phyloP scores from a whole-genome alignment of 2,113 vertebrate species.

The Myrmecophaga tridactyla region DNA sequence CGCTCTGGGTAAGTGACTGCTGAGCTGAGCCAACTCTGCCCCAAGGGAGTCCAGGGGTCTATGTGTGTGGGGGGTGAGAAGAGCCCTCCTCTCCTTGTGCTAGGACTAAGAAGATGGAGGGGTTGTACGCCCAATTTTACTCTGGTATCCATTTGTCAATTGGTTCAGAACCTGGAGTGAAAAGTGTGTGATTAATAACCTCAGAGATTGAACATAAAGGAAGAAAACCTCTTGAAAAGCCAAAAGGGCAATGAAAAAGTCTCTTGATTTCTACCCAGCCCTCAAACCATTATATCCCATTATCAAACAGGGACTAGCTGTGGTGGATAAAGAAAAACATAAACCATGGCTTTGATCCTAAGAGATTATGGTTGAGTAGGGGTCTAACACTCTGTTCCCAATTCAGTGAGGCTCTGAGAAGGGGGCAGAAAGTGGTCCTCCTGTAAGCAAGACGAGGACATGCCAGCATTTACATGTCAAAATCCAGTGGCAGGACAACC shows the following conservation, averaged over 20 bases:
- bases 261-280: not conserved
- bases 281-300: accelerated
- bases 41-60: not conserved
- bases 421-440: too few relatives aligned
- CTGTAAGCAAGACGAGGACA: not conserved
- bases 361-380: not conserved
- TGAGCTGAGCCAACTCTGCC: not conserved
- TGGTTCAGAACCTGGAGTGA: not conserved
- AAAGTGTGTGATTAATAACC: not conserved
- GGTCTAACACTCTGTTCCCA: not conserved
- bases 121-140: not conserved
- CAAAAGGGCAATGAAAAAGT: not conserved
- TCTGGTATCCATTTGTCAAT: not conserved
- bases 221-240: not conserved
- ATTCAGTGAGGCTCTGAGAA: not conserved
- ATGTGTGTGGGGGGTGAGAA: accelerated
- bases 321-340: accelerated
- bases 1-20: not conserved
- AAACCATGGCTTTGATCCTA: not conserved
- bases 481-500: accelerated
- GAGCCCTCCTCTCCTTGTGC: not conserved
- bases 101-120: not conserved
- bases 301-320: too few relatives aligned
- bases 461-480: accelerated
- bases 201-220: not conserved